Base-by-base conservation (phyloP, 2,797 vertebrate genomes). In the Numenius phaeopus region DNA sequence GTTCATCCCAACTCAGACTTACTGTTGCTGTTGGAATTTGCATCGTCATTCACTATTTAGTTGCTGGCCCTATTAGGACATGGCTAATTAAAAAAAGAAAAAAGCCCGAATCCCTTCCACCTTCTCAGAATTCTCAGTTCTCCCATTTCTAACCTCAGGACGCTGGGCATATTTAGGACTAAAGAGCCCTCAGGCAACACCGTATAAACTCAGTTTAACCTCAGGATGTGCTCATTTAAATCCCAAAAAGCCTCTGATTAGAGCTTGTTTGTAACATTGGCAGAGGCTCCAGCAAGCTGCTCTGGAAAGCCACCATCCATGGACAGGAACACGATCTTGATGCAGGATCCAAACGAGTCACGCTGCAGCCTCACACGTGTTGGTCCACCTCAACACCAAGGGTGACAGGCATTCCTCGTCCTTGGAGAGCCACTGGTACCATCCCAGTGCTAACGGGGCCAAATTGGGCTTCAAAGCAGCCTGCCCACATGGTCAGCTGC, bases 21-120 rank as follows among this genome's bases (percentile, higher is more conserved):
- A 2, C 76, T 92, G 89, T 12, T 92, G 89, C 89, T 29, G 10
- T 9, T 95, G 93, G 94, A 96, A 96, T 97, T 78, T 94, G 92
- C 95, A 94, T 32, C 1, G 61, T 90, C 92, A 95, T 83, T 97
- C 92, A 91, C 47, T 91, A 72, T 91, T 92, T 66, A 81, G 76
- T 40, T 86, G 69, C 69, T 4, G 14, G 87, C 50, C 47, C 89
- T 91, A 50, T 40, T 50, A 87, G 92, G 65, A 61, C 26, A 49
- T 7, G 40, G 57, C 57, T 23, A 14, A 9, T 57, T 37, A 30
- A 19, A 37, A 49, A 52, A 26, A 82, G 5, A 54, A 39, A 71
- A 72, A 79, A 52, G 11, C 47, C 65, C 76, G 65, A 47, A 85
- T 50, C 64, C 39, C 46, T 71, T 30, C 44, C 67, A 83, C 57